These are phyloP conservation scores for Pseudomyrmex concolor DNA, from an alignment of 1,140 invertebrate genomes.

Conservation along the genomic window DNA sequence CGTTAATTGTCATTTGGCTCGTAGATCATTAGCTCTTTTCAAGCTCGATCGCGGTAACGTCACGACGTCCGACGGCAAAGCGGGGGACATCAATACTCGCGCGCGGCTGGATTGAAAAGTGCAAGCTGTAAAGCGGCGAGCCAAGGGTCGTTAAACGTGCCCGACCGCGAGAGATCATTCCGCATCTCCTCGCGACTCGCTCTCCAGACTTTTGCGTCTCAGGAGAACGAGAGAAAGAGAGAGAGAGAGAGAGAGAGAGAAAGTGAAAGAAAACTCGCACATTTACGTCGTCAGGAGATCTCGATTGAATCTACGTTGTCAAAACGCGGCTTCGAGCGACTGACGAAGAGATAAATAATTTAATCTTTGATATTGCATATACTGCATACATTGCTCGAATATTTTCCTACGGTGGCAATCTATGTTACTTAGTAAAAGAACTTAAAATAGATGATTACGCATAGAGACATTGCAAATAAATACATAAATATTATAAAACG, in stretches of 20 bases:
- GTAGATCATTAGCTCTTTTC: constrained; percentile 75
- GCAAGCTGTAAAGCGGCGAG: constrained; percentile 67
- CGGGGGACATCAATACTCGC: constrained; percentile 45
- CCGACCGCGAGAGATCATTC: constrained; percentile 55
- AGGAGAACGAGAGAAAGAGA: neutral
- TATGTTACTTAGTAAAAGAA: constrained; percentile 1
- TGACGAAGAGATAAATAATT: constrained; percentile 36
- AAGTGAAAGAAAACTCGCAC: neutral
- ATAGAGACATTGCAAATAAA: neutral
- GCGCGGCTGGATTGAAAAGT: constrained; percentile 64
- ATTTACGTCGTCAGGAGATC: constrained; percentile 17
- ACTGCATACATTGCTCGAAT: constrained; percentile 1
- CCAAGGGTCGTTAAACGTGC: constrained; percentile 53
- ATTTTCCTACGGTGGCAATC: constrained; percentile 2
- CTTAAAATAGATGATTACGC: constrained; percentile 6
- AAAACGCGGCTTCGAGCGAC: constrained; percentile 45
- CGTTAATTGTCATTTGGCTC: constrained; percentile 74
- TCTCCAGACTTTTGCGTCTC: constrained; percentile 19
- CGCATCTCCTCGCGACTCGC: constrained; percentile 27
- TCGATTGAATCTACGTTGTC: constrained; percentile 41
- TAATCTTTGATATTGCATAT: constrained; percentile 30
- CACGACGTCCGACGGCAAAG: constrained; percentile 47
- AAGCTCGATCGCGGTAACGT: constrained; percentile 54
- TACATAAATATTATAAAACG: neutral
- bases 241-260: neutral